phyloP scores from a whole-genome alignment of 2,888 invertebrate species.

The Loripinus fragilis region DNA sequence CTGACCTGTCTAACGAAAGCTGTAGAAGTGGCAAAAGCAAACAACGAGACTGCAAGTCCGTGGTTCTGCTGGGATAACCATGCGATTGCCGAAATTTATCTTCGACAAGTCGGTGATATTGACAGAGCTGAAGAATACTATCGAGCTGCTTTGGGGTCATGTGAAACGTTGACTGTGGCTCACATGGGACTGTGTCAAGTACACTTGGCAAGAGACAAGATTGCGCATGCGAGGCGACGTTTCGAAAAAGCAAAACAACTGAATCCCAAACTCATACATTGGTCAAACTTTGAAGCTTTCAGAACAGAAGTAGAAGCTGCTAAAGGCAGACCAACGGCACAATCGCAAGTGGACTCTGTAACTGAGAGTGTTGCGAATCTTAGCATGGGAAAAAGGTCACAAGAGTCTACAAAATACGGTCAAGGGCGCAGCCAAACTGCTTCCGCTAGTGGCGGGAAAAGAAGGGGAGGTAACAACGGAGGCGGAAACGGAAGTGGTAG shows the following conservation, averaged over 20 bases:
- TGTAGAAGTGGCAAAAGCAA: neutral
- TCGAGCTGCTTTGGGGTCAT: neutral
- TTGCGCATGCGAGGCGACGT: neutral
- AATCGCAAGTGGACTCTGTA: too few species aligned
- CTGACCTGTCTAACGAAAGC: neutral
- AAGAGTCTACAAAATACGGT: too few species aligned
- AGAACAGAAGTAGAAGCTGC: neutral
- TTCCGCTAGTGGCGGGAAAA: too few species aligned
- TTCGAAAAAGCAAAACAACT: neutral
- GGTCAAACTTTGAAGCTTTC: neutral
- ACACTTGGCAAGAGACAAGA: neutral
- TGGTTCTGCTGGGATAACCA: neutral
- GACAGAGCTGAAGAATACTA: neutral
- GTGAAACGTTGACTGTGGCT: neutral
- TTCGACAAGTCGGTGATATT: neutral
- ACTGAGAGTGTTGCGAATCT: too few species aligned
- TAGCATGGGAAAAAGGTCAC: too few species aligned
- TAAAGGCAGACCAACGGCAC: neutral
- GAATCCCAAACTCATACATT: neutral
- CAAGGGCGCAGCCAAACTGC: too few species aligned
- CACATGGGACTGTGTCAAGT: neutral
- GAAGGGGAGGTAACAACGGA: too few species aligned
- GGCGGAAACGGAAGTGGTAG: too few species aligned
- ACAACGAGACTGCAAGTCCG: neutral
- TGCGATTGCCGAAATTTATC: neutral